Evolutionary conservation across 2,888 invertebrate species (phyloP), one percentile per base, ranked within the genome.

Genomic region (Griposia aprilina): DNA sequence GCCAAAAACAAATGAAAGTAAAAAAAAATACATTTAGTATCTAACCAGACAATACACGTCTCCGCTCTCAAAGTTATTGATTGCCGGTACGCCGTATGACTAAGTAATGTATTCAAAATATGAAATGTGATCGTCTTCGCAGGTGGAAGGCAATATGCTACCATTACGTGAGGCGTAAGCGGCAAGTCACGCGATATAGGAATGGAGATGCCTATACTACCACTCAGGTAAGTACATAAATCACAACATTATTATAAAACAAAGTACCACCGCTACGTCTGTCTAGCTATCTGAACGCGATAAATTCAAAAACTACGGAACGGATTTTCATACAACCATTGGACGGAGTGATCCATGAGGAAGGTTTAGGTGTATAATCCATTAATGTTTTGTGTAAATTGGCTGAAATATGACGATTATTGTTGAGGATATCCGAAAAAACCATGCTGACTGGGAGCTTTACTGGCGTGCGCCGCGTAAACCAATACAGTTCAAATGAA

Each of bases 141-240:
- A 97, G 97, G 97, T 98, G 98, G 98, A 98, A 98, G 92, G 98
- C 98, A 66, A 97, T 98, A 78, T 98, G 98, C 93, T 98, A 98
- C 94, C 98, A 98, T 95, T 98, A 98, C 94, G 98, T 98, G 81
- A 94, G 98, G 60, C 97, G 98, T 84, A 97, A 98, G 90, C 96
- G 98, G 76, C 98, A 98, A 92, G 98, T 98, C 89, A 98, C 98
- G 84, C 97, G 98, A 82, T 98, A 98, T 92, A 97, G 98, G 75
- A 98, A 98, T 92, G 98, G 98, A 13, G 98, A 98, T 93, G 98
- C 98, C 68, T 98, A 98, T 92, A 98, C 98, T 15, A 98, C 98
- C 57, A 98, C 98, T 71, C 98, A 98, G 97, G 98, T 98, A 93
- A 90, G 90, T 87, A 41, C 11, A 15, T 59, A 59, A 15, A 59